Percentiles rank a stretch among this genome's conserved stretches.
Evolutionary conservation across 2,888 invertebrate genomes (phyloP).

Genomic region (Synanthedon formicaeformis): DNA sequence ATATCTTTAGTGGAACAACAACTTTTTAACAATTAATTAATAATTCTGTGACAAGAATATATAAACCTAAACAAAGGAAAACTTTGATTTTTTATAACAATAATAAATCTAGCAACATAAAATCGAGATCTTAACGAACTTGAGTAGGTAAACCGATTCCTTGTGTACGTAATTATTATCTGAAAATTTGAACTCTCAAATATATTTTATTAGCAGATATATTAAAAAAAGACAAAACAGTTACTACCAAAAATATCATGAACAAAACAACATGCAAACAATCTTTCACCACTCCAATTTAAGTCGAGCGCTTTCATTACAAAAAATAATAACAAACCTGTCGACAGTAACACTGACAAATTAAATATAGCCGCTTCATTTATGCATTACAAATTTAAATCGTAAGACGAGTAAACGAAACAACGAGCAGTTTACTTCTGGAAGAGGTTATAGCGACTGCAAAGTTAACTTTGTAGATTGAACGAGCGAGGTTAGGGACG

Average conservation of each 20-base stretch:
- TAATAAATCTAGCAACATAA: too few species aligned
- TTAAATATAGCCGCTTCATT: conserved; percentile 49
- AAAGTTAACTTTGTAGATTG: conserved; percentile 20
- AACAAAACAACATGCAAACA: conserved; percentile 5
- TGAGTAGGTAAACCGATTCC: too few species aligned
- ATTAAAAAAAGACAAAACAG: neutral
- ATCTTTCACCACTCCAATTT: conserved; percentile 31
- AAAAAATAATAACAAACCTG: conserved; percentile 48
- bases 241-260: neutral
- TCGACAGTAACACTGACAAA: conserved; percentile 64
- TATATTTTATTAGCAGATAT: too few species aligned
- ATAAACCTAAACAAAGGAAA: too few species aligned
- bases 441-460: conserved; percentile 3
- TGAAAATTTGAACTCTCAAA: too few species aligned
- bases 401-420: too few species aligned
- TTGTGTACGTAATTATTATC: too few species aligned
- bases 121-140: too few species aligned
- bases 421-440: neutral
- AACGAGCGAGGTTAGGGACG: conserved; percentile 31
- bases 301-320: conserved; percentile 29
- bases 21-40: too few species aligned
- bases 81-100: too few species aligned
- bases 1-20: too few species aligned
- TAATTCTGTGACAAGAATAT: too few species aligned
- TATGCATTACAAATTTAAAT: conserved; percentile 10